A percentile compares a stretch with the other conserved stretches of the same genome.
Conservation (phyloP, 2,888 invertebrate species). For the Zaprionus bogoriensis region DNA sequence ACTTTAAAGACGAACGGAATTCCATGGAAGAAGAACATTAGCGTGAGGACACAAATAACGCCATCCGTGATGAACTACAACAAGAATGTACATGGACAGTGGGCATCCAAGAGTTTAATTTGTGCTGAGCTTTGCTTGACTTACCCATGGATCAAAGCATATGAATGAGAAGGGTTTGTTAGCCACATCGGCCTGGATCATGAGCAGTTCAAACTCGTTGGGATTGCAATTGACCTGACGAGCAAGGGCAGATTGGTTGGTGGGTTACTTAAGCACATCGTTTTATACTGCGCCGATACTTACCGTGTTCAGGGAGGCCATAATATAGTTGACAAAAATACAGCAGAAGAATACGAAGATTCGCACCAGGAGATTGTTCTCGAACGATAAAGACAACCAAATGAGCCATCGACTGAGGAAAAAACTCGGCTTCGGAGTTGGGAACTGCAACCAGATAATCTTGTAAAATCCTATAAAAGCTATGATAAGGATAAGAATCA, state of each 20-base stretch:
- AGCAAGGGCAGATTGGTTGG: background rate
- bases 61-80: slow-evolving; percentile 83
- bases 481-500: background rate
- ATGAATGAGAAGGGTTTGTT: background rate
- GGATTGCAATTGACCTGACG: slow-evolving; percentile 5
- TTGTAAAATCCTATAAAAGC: slow-evolving; percentile 26
- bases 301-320: slow-evolving; percentile 33
- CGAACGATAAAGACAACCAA: slow-evolving; percentile 1
- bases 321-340: slow-evolving; percentile 86
- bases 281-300: background rate
- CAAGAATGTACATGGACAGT: background rate
- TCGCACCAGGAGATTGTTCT: slow-evolving; percentile 16
- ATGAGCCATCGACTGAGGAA: slow-evolving; percentile 19
- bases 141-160: background rate
- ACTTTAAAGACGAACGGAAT: slow-evolving; percentile 92
- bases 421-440: background rate
- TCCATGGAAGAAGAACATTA: slow-evolving; percentile 91
- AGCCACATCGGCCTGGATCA: slow-evolving; percentile 4
- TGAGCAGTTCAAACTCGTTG: background rate
- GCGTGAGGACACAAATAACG: slow-evolving; percentile 84
- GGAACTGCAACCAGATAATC: slow-evolving; percentile 6
- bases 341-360: slow-evolving; percentile 82
- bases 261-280: background rate
- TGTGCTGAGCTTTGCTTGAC: background rate
- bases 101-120: background rate